A percentile compares a stretch with the other conserved stretches of the same genome.
These are phyloP conservation scores for Takifugu bimaculatus DNA, from an alignment of 2,113 vertebrate genomes.

Conservation along the genomic window DNA sequence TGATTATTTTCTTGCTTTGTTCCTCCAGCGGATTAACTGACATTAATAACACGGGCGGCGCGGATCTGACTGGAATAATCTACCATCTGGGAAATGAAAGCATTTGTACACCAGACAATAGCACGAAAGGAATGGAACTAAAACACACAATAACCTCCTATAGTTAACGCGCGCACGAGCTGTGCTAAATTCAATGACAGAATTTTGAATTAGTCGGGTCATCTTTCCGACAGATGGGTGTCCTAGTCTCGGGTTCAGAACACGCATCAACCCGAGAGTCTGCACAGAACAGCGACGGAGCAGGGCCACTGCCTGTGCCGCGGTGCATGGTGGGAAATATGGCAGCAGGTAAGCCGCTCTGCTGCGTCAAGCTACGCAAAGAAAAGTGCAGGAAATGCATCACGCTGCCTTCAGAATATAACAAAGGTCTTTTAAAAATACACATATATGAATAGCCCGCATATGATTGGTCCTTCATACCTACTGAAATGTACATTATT, in stretches of 20 bases:
- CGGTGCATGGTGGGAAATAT: constrained; percentile 64
- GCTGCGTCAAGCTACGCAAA: not conserved
- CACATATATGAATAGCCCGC: too few relatives aligned
- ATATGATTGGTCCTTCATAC: too few relatives aligned
- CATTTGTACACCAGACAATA: too few relatives aligned
- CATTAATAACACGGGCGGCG: constrained; percentile 30
- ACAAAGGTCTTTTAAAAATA: not conserved
- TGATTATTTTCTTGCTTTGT: constrained; percentile 13
- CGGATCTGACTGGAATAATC: constrained; percentile 3
- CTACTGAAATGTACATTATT: too few relatives aligned
- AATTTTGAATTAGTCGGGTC: constrained; percentile 13
- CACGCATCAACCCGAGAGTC: too few relatives aligned
- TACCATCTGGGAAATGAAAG: not conserved
- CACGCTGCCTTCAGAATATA: constrained; percentile 41
- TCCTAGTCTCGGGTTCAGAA: too few relatives aligned
- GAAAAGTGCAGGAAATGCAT: not conserved
- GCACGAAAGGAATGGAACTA: not conserved
- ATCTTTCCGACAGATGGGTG: constrained; percentile 15
- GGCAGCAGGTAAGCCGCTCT: constrained; percentile 66
- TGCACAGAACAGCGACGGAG: not conserved
- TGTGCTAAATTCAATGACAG: too few relatives aligned
- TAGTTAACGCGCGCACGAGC: too few relatives aligned
- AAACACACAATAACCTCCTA: not conserved
- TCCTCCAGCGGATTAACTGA: constrained; percentile 7
- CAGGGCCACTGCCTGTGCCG: constrained; percentile 22